phyloP scores from a whole-genome alignment of 2,797 vertebrate genomes.

The Semotilus atromaculatus region DNA sequence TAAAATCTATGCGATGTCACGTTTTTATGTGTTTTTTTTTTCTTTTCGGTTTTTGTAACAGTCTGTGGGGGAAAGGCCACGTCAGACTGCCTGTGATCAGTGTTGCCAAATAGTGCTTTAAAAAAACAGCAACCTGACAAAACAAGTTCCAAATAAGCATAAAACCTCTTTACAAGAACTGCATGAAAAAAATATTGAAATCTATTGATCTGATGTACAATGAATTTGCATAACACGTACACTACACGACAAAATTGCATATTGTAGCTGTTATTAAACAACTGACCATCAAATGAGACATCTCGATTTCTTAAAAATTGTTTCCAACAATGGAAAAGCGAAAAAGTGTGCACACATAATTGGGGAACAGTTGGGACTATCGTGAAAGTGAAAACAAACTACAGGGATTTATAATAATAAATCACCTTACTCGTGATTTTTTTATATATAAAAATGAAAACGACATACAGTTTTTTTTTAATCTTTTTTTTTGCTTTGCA shows the following conservation, averaged over 20 bases:
- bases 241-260: not conserved
- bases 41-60: constrained; percentile 16
- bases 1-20: not conserved
- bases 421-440: no score
- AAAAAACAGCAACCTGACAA: not conserved
- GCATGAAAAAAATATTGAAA: not conserved
- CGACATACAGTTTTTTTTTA: not conserved
- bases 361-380: not conserved
- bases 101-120: constrained; percentile 21
- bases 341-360: not conserved
- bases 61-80: constrained; percentile 43
- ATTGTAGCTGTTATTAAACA: not conserved
- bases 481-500: no score
- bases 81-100: constrained; percentile 50
- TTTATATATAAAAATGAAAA: not conserved
- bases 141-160: not conserved
- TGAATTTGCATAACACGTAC: not conserved
- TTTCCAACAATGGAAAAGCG: not conserved
- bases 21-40: not conserved
- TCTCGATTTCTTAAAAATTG: not conserved
- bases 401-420: no score
- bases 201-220: not conserved
- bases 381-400: not conserved
- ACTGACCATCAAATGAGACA: not conserved
- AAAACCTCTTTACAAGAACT: not conserved